Conservation (phyloP, 2,888 invertebrate species). For the Eupeodes luniger region DNA sequence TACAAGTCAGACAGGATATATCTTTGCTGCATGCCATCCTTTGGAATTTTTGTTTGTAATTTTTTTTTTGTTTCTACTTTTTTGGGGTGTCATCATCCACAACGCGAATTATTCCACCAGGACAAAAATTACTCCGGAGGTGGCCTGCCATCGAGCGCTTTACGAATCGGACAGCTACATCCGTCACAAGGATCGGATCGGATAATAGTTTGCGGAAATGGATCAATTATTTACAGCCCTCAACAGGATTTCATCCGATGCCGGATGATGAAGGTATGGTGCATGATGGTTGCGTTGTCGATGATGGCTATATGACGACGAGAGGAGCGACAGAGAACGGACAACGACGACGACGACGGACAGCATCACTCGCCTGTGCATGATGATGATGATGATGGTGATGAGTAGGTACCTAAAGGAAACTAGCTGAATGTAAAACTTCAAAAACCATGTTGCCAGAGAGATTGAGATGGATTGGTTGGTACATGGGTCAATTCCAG, state of each 20-base stretch:
- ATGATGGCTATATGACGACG: background rate
- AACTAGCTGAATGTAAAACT: slow-evolving; percentile 45
- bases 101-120: slow-evolving; percentile 72
- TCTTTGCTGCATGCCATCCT: slow-evolving; percentile 31
- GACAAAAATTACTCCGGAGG: slow-evolving; percentile 73
- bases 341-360: background rate
- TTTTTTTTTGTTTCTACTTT: slow-evolving; percentile 30
- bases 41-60: background rate
- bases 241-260: slow-evolving; percentile 66
- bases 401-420: background rate
- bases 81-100: slow-evolving; percentile 65
- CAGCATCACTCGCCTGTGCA: background rate
- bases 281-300: slow-evolving; percentile 14
- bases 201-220: slow-evolving; percentile 79
- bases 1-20: slow-evolving; percentile 44
- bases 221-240: slow-evolving; percentile 78
- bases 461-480: slow-evolving; percentile 49
- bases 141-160: slow-evolving; percentile 65
- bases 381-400: slow-evolving; percentile 30
- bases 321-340: slow-evolving; percentile 8
- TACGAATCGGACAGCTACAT: slow-evolving; percentile 75
- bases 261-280: slow-evolving; percentile 50
- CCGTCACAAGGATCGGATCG: slow-evolving; percentile 77
- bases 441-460: slow-evolving; percentile 33
- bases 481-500: slow-evolving; percentile 1